These are phyloP conservation scores for Cydia amplana DNA, from an alignment of 1,140 invertebrate species.

Conservation along the genomic window DNA sequence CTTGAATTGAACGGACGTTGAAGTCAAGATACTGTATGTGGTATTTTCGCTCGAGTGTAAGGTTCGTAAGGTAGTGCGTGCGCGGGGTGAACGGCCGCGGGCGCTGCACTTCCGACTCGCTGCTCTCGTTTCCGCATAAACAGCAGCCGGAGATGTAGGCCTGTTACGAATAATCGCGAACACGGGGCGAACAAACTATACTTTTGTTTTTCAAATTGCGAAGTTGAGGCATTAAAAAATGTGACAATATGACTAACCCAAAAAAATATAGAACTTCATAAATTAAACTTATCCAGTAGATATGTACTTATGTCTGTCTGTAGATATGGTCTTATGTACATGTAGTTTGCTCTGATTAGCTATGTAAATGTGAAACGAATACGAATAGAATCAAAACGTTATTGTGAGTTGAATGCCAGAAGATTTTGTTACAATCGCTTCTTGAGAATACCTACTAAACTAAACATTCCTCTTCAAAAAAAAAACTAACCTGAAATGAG, in stretches of 20 bases:
- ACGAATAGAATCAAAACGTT: too few species aligned
- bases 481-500: background rate
- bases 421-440: too few species aligned
- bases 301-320: too few species aligned
- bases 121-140: slow-evolving; percentile 78
- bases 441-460: background rate
- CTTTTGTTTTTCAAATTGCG: slow-evolving; percentile 35
- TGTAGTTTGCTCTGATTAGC: too few species aligned
- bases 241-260: background rate
- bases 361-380: too few species aligned
- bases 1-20: too few species aligned
- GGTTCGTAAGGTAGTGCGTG: slow-evolving; percentile 21
- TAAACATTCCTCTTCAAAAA: background rate
- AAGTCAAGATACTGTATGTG: background rate
- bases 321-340: too few species aligned
- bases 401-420: too few species aligned
- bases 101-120: slow-evolving; percentile 74
- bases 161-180: slow-evolving; percentile 40
- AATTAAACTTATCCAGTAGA: too few species aligned
- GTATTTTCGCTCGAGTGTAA: background rate
- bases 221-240: background rate
- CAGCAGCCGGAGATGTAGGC: slow-evolving; percentile 65
- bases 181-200: background rate
- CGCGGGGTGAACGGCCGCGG: slow-evolving; percentile 65
- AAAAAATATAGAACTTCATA: too few species aligned